phyloP scores from a whole-genome alignment of 1,140 invertebrate species.

The Lanistes nyassanus region DNA sequence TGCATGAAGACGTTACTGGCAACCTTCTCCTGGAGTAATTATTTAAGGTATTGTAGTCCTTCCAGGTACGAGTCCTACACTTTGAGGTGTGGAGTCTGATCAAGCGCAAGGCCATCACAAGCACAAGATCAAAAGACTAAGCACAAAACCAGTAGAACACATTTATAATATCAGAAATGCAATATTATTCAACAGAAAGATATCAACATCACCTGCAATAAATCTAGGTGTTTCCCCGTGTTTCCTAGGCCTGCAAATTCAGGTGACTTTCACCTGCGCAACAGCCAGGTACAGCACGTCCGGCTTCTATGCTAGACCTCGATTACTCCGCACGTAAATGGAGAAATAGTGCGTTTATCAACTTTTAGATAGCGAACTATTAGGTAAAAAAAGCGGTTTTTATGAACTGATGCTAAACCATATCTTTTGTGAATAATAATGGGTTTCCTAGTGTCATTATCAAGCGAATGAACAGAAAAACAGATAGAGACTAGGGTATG shows the following conservation, averaged over 20 bases:
- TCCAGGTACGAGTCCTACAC: too few relatives aligned
- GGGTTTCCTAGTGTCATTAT: too few relatives aligned
- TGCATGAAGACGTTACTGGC: too few relatives aligned
- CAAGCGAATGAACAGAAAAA: not conserved
- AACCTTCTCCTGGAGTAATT: too few relatives aligned
- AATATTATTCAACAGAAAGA: not conserved
- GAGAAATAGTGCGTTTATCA: conserved; percentile 6
- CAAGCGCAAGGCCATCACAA: too few relatives aligned
- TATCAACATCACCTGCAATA: not conserved
- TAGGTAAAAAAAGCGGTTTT: not conserved
- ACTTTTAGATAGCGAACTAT: not conserved
- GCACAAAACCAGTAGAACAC: not conserved
- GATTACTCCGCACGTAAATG: conserved; percentile 8
- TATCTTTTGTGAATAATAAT: not conserved
- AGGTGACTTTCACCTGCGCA: not conserved
- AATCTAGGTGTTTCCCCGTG: not conserved
- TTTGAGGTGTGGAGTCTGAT: too few relatives aligned
- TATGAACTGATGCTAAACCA: not conserved
- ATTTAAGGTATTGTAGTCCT: too few relatives aligned
- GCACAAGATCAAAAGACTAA: too few relatives aligned
- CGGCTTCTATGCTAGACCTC: not conserved
- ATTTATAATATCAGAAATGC: not conserved
- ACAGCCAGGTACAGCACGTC: not conserved
- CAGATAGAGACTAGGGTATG: not conserved
- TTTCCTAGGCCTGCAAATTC: not conserved